Percentiles rank a stretch among this genome's conserved stretches.
These are phyloP conservation scores for Lophotriccus pileatus DNA, from an alignment of 2,797 vertebrate species.

Conservation along the genomic window DNA sequence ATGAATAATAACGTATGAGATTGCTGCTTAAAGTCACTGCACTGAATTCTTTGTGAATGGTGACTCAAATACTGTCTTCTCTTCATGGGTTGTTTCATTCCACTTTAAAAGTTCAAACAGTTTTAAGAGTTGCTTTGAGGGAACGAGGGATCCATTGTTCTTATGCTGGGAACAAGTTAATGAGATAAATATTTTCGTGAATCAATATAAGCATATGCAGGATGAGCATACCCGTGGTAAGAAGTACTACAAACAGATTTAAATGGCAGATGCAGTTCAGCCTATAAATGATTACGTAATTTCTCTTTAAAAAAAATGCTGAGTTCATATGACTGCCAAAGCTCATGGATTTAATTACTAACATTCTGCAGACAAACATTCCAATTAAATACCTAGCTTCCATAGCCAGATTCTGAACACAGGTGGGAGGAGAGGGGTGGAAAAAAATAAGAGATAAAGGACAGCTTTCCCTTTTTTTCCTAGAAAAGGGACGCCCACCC, in stretches of 20 bases:
- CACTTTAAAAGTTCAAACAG: background rate
- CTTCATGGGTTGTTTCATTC: background rate
- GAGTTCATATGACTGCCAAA: conserved; percentile 50
- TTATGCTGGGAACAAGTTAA: background rate
- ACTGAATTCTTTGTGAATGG: background rate
- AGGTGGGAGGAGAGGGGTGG: background rate
- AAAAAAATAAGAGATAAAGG: background rate
- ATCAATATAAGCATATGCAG: background rate
- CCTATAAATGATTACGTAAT: conserved; percentile 28
- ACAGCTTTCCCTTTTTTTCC: background rate
- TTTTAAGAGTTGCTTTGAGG: background rate
- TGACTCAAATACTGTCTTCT: background rate
- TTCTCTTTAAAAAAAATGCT: conserved; percentile 48
- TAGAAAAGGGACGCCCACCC: background rate
- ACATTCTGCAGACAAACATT: conserved; percentile 46
- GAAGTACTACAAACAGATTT: conserved; percentile 44
- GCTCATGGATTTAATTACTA: conserved; percentile 58
- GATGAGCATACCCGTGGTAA: background rate
- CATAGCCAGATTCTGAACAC: background rate
- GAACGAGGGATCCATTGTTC: background rate
- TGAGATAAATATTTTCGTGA: background rate
- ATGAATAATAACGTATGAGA: background rate
- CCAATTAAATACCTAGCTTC: conserved; percentile 41
- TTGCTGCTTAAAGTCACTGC: background rate
- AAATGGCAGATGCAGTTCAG: conserved; percentile 56